Conservation (phyloP, 2,888 invertebrate species). For the Synergus itoensis region DNA sequence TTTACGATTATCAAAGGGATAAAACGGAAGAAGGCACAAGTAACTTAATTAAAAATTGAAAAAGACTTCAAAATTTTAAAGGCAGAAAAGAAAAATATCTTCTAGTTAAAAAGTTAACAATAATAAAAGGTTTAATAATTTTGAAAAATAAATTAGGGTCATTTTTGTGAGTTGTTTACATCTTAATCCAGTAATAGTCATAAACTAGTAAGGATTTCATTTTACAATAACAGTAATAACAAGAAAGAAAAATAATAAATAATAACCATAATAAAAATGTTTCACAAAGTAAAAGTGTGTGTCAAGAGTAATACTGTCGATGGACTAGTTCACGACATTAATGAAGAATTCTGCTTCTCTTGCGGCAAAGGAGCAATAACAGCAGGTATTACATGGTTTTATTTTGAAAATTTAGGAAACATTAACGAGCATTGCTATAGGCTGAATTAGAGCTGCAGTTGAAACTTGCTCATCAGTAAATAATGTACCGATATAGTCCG, state of each 20-base stretch:
- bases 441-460: background rate
- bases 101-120: background rate
- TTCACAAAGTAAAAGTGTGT: background rate
- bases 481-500: background rate
- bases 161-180: background rate
- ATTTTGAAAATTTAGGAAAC: constrained; percentile 38
- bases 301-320: background rate
- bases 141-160: background rate
- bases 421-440: background rate
- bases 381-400: constrained; percentile 69
- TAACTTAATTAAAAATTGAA: background rate
- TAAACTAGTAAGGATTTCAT: background rate
- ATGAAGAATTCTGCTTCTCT: constrained; percentile 68
- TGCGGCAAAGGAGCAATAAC: constrained; percentile 72
- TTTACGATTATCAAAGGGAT: background rate
- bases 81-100: background rate
- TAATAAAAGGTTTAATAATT: background rate
- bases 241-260: background rate
- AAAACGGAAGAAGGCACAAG: background rate
- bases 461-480: background rate
- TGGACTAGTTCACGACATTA: constrained; percentile 59
- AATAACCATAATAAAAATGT: background rate
- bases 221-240: background rate
- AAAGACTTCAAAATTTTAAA: background rate
- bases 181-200: background rate